phyloP scores from a whole-genome alignment of 2,888 invertebrate genomes.

The Andrena dorsata region DNA sequence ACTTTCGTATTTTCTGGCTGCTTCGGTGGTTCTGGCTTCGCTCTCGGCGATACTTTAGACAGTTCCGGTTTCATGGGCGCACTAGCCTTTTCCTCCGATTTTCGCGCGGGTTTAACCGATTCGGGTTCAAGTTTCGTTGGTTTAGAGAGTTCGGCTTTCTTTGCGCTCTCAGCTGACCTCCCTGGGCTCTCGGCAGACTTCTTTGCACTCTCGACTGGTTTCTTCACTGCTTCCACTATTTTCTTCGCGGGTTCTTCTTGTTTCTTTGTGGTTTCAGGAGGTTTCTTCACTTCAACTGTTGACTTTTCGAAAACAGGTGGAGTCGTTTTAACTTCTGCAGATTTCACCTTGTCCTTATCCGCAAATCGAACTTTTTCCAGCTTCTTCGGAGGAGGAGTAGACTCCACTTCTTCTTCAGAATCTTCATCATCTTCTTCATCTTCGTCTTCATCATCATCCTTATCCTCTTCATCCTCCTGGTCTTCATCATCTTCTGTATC shows the following conservation, averaged over 20 bases:
- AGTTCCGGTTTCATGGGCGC: slow-evolving; percentile 48
- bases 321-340: slow-evolving; percentile 52
- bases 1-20: slow-evolving; percentile 48
- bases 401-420: slow-evolving; percentile 35
- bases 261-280: slow-evolving; percentile 30
- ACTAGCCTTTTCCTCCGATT: slow-evolving; percentile 43
- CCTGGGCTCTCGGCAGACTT: slow-evolving; percentile 30
- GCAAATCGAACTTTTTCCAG: slow-evolving; percentile 79
- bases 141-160: slow-evolving; percentile 59
- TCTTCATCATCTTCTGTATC: slow-evolving; percentile 47
- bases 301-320: slow-evolving; percentile 32
- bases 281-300: slow-evolving; percentile 41
- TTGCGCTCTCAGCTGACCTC: slow-evolving; percentile 39
- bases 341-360: slow-evolving; percentile 76
- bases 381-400: slow-evolving; percentile 64
- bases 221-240: slow-evolving; percentile 28
- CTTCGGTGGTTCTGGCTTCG: slow-evolving; percentile 54
- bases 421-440: slow-evolving; percentile 58
- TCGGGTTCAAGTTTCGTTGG: slow-evolving; percentile 52
- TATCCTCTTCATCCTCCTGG: slow-evolving; percentile 23
- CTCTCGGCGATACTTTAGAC: slow-evolving; percentile 47
- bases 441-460: slow-evolving; percentile 39
- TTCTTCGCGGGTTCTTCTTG: slow-evolving; percentile 24
- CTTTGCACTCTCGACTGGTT: slow-evolving; percentile 37
- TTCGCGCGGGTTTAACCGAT: slow-evolving; percentile 32